Evolutionary conservation across 2,888 invertebrate genomes (phyloP).

Genomic region (Parnassius orleans): DNA sequence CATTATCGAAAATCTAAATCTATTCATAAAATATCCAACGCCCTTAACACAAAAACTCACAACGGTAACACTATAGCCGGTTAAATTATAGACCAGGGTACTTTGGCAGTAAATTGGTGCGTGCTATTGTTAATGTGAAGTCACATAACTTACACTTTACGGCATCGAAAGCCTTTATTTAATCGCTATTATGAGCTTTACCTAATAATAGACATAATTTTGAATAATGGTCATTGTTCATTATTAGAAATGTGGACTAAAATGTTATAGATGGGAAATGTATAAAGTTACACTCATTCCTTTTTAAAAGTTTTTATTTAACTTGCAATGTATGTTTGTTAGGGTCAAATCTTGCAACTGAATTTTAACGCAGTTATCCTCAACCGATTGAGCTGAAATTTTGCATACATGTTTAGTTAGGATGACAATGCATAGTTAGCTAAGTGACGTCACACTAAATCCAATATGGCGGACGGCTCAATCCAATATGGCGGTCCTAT

Average conservation of each 20-base stretch:
- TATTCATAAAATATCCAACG: conserved; percentile 17
- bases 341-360: too few species aligned
- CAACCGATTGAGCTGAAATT: too few species aligned
- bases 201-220: conserved; percentile 15
- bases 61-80: conserved; percentile 2
- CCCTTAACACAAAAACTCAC: conserved; percentile 2
- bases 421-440: too few species aligned
- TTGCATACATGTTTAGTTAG: too few species aligned
- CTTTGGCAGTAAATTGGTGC: conserved; percentile 12
- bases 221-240: conserved; percentile 9
- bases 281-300: too few species aligned
- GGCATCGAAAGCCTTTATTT: conserved; percentile 19
- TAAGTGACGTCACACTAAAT: too few species aligned
- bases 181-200: conserved; percentile 14
- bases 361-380: too few species aligned
- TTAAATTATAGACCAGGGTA: conserved; percentile 20
- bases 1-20: conserved; percentile 17
- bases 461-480: too few species aligned
- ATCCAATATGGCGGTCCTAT: too few species aligned
- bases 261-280: not conserved
- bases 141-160: conserved; percentile 22
- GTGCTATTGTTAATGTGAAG: conserved; percentile 19
- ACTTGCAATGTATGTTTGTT: too few species aligned
- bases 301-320: too few species aligned
- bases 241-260: conserved; percentile 3